Evolutionary conservation across 2,888 invertebrate genomes (phyloP).

Genomic region (Phengaris alcon): DNA sequence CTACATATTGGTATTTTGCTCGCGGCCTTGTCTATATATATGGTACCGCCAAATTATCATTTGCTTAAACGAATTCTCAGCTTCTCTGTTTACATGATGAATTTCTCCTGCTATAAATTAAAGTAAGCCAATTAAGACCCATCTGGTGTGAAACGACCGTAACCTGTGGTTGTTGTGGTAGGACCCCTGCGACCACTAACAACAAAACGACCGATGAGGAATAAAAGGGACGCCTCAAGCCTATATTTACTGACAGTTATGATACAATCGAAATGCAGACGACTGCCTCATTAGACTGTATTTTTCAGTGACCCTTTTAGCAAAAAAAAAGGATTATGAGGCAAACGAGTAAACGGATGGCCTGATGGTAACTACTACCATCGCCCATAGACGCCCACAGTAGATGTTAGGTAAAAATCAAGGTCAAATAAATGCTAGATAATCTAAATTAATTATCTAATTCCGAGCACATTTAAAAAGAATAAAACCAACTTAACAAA

Average conservation of each 20-base stretch:
- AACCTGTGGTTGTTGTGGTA: background rate
- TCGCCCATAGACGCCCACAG: too few species aligned
- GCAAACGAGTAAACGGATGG: too few species aligned
- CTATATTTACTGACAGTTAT: background rate
- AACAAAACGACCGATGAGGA: background rate
- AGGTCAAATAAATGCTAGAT: background rate
- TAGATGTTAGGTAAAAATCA: too few species aligned
- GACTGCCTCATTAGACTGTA: background rate
- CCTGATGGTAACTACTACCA: too few species aligned
- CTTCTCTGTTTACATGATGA: background rate
- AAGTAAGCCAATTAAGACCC: constrained; percentile 5
- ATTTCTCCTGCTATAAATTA: background rate
- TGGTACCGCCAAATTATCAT: too few species aligned
- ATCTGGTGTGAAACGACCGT: constrained; percentile 15
- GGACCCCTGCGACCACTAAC: background rate
- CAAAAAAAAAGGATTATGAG: too few species aligned
- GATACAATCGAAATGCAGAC: background rate
- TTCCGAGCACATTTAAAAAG: background rate
- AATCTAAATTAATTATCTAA: background rate
- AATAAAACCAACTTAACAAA: background rate
- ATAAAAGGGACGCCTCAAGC: background rate
- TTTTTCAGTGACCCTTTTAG: too few species aligned
- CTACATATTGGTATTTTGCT: constrained; percentile 14
- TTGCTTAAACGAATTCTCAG: background rate
- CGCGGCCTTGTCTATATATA: background rate